These are phyloP conservation scores for Chloebia gouldiae DNA, from an alignment of 2,113 vertebrate genomes.

Conservation along the genomic window DNA sequence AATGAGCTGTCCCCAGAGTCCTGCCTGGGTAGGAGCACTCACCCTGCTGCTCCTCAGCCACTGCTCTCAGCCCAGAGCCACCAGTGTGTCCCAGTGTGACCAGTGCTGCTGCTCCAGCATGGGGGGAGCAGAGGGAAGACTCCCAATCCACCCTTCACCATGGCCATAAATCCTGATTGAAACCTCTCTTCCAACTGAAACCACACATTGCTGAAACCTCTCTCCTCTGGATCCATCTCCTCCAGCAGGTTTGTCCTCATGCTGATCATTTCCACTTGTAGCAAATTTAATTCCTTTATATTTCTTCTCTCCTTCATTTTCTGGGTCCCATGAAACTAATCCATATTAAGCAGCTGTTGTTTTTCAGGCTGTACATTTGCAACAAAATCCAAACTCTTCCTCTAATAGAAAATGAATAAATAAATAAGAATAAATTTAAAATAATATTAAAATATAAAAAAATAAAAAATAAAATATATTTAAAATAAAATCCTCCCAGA, in stretches of 20 bases:
- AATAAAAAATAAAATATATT: background rate
- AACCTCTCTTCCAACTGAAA: background rate
- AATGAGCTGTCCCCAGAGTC: background rate
- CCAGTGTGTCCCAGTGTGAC: accelerated
- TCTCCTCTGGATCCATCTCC: background rate
- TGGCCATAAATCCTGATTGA: background rate
- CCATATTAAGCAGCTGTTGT: background rate
- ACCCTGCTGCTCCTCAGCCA: background rate
- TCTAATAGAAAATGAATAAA: background rate
- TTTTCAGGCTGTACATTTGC: background rate
- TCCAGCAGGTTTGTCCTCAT: background rate
- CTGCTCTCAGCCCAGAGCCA: background rate
- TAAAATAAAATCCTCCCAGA: background rate
- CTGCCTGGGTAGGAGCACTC: background rate
- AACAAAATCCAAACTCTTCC: background rate
- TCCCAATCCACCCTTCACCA: background rate
- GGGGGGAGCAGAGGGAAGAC: background rate
- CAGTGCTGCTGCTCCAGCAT: background rate
- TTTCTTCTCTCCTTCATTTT: background rate
- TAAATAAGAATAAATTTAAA: background rate
- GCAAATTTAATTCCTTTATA: background rate
- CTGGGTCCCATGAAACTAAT: background rate
- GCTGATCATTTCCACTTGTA: background rate
- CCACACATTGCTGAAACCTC: background rate
- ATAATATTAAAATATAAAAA: background rate